Evolutionary conservation across 1,140 invertebrate species (phyloP).

Genomic region (Laodelphax striatellus): DNA sequence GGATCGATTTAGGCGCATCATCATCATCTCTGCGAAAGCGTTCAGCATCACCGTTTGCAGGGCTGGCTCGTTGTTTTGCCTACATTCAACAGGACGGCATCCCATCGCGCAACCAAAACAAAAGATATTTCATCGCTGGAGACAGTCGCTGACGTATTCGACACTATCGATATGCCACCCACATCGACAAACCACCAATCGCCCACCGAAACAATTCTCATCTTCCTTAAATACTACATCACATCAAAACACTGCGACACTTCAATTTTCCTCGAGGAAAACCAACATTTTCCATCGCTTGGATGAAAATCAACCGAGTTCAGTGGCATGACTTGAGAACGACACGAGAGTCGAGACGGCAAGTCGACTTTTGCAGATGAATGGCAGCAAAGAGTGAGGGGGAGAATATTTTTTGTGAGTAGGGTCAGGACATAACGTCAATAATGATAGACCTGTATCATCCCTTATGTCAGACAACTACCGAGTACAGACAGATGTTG

Average conservation of each 20-base stretch:
- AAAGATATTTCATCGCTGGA: conserved; percentile 21
- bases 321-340: not conserved
- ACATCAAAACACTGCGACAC: not conserved
- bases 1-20: no score
- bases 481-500: not conserved
- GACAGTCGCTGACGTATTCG: conserved; percentile 4
- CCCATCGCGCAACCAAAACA: conserved; percentile 15
- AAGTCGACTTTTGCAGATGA: not conserved
- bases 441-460: conserved; percentile 20
- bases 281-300: not conserved
- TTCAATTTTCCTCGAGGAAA: conserved; percentile 4
- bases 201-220: no score
- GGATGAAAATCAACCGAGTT: not conserved
- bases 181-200: no score
- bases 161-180: not conserved
- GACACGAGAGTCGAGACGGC: not conserved
- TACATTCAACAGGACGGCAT: conserved; percentile 20
- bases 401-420: conserved; percentile 15
- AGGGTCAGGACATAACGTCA: conserved; percentile 21
- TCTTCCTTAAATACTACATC: no score
- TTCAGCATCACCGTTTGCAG: no score
- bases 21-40: no score
- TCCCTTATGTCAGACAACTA: conserved; percentile 13
- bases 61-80: conserved; percentile 15
- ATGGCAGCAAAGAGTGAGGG: not conserved